Conservation (phyloP, 2,113 vertebrate genomes). For the Sylvilagus bachmani region DNA sequence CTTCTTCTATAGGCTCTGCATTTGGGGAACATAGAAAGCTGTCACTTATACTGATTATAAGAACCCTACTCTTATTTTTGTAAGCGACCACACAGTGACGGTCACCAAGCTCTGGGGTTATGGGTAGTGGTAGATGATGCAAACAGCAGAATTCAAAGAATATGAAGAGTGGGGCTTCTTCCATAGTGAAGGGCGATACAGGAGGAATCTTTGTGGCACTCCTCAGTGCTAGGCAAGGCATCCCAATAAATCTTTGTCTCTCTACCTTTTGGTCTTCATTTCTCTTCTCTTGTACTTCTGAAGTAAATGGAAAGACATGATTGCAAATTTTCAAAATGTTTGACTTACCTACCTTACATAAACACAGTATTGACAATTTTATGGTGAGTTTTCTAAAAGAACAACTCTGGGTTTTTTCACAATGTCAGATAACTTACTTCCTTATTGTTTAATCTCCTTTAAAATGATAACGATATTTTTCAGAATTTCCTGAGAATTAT, state of each 20-base stretch:
- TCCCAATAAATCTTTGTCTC: not conserved
- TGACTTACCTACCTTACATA: not conserved
- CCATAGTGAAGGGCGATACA: no score
- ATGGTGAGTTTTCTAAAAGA: not conserved
- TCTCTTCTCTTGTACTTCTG: not conserved
- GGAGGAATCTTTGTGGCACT: no score
- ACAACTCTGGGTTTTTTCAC: not conserved
- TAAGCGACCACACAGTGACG: not conserved
- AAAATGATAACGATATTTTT: conserved; percentile 16
- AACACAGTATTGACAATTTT: not conserved
- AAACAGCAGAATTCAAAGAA: not conserved
- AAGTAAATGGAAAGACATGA: not conserved
- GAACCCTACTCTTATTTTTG: not conserved
- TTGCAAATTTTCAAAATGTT: not conserved
- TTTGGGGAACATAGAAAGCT: not conserved
- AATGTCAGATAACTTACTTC: not conserved
- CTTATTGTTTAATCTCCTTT: conserved; percentile 37
- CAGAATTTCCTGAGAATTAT: conserved; percentile 45
- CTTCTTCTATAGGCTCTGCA: not conserved
- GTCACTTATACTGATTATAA: not conserved
- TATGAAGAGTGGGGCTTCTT: not conserved
- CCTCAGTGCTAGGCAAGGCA: not conserved
- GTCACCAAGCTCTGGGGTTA: not conserved
- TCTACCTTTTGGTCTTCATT: not conserved
- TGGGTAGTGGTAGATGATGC: not conserved